Evolutionary conservation across 2,888 invertebrate genomes (phyloP).

Genomic region (Drosophila birchii): DNA sequence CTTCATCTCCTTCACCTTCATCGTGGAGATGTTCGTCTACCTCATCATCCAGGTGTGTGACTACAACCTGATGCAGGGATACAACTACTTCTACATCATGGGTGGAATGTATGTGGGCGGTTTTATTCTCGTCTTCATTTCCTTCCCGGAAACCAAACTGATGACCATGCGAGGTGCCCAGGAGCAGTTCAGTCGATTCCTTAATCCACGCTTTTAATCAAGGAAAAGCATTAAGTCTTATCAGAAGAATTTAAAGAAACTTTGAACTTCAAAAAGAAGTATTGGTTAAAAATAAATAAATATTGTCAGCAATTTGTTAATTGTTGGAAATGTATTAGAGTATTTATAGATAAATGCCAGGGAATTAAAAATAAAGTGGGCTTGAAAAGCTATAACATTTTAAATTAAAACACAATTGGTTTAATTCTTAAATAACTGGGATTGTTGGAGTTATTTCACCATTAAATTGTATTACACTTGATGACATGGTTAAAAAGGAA

Average conservation of each 20-base stretch:
- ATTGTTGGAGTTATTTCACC: neutral
- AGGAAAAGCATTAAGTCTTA: no score
- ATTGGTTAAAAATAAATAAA: no score
- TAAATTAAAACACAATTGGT: neutral
- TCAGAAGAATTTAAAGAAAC: no score
- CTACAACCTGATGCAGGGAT: rapidly evolving
- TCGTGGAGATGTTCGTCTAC: conserved; percentile 63
- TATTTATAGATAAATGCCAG: neutral
- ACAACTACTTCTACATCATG: conserved; percentile 59
- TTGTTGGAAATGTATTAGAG: neutral
- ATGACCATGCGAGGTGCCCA: conserved; percentile 69
- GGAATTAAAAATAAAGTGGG: neutral
- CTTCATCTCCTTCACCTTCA: conserved; percentile 63
- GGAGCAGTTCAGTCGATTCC: conserved; percentile 51
- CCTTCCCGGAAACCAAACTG: conserved; percentile 78
- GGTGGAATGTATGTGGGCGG: conserved; percentile 63
- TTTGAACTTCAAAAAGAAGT: neutral
- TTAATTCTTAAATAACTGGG: neutral
- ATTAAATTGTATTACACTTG: neutral
- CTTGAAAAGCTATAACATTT: neutral
- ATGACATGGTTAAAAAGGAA: neutral
- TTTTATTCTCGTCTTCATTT: conserved; percentile 49
- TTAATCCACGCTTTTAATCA: conserved; percentile 9
- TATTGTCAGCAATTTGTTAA: neutral
- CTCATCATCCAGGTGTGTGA: conserved; percentile 43